phyloP scores from a whole-genome alignment of 2,113 vertebrate species.

The Thermophis baileyi region DNA sequence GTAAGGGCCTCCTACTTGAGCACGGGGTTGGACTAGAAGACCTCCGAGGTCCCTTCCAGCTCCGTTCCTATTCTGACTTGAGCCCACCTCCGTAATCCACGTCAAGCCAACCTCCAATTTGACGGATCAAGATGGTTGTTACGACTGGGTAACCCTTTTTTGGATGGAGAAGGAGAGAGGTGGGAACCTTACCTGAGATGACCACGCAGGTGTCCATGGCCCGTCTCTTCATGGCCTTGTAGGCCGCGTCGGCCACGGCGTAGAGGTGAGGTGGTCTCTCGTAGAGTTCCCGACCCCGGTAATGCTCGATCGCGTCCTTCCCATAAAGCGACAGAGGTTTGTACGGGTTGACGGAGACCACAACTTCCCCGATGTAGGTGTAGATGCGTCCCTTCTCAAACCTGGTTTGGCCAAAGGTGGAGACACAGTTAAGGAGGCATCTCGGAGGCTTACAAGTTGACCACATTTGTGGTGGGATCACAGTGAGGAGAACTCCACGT shows the following conservation, averaged over 20 bases:
- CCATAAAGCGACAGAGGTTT: slow-evolving; percentile 80
- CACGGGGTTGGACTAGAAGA: no score
- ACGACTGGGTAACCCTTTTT: no score
- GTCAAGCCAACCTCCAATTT: no score
- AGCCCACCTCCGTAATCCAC: no score
- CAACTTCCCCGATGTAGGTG: slow-evolving; percentile 93
- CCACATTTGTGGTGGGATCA: no score
- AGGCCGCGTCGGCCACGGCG: slow-evolving; percentile 85
- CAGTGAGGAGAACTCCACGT: no score
- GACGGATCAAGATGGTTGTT: no score
- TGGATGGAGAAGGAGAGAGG: neutral
- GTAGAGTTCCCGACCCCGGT: slow-evolving; percentile 86
- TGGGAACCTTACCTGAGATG: slow-evolving; percentile 78
- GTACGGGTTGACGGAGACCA: slow-evolving; percentile 91
- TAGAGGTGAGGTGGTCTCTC: slow-evolving; percentile 90
- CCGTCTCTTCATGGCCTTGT: slow-evolving; percentile 91
- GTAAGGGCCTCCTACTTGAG: no score
- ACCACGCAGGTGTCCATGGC: slow-evolving; percentile 94
- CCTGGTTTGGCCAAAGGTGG: slow-evolving; percentile 55
- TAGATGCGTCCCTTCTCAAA: slow-evolving; percentile 88
- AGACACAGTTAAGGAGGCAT: fast-evolving
- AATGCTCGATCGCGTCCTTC: slow-evolving; percentile 71
- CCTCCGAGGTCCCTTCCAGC: no score
- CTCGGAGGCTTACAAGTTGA: no score
- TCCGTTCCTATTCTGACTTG: no score